Conservation (phyloP, 2,113 vertebrate species). For the Speoplatyrhinus poulsoni region DNA sequence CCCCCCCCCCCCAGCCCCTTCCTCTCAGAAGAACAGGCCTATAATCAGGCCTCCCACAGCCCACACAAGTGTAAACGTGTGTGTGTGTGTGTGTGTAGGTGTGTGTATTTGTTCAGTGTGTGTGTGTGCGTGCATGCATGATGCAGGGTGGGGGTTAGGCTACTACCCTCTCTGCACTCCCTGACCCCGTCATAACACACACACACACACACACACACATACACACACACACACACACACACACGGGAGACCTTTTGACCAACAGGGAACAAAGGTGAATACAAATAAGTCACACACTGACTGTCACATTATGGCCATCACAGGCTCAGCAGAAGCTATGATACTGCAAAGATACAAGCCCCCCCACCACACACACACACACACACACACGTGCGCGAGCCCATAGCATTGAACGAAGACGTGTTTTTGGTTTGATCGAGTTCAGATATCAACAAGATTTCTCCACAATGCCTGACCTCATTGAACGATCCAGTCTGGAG, state of each 20-base stretch:
- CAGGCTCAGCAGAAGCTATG: slow-evolving; percentile 9
- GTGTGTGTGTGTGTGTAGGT: too few species aligned
- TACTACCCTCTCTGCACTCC: too few species aligned
- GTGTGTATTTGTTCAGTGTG: too few species aligned
- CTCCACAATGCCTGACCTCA: too few species aligned
- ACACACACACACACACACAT: not conserved
- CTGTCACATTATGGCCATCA: not conserved
- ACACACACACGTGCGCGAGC: not conserved
- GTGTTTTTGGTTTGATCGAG: slow-evolving; percentile 26
- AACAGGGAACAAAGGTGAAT: too few species aligned
- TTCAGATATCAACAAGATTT: not conserved
- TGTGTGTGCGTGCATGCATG: too few species aligned
- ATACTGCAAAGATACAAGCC: not conserved
- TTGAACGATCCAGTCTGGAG: not conserved
- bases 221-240: slow-evolving; percentile 1
- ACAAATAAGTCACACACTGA: too few species aligned
- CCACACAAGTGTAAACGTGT: too few species aligned
- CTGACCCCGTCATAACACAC: not conserved
- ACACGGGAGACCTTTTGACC: not conserved
- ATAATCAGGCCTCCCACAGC: too few species aligned
- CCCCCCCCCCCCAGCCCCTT: too few species aligned
- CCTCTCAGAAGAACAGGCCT: too few species aligned
- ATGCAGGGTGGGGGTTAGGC: too few species aligned
- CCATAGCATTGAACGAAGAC: slow-evolving; percentile 7
- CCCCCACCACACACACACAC: slow-evolving; percentile 24